These are phyloP conservation scores for Chiroxiphia lanceolata DNA, from an alignment of 2,797 vertebrate species.

Conservation along the genomic window DNA sequence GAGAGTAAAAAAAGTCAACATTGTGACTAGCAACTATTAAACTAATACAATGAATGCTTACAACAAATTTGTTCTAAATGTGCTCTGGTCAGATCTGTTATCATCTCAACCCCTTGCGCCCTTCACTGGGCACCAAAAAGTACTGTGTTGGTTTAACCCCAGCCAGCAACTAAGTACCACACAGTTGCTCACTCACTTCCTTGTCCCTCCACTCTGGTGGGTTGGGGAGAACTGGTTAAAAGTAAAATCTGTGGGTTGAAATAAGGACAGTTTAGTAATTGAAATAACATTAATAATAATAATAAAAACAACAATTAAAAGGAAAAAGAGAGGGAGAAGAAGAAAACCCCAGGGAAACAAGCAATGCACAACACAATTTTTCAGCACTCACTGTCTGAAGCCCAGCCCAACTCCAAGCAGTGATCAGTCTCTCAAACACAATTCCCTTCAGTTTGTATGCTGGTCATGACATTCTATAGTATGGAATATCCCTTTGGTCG, in stretches of 20 bases:
- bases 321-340: not conserved
- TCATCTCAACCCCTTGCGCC: rapidly evolving
- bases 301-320: not conserved
- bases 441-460: not conserved
- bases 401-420: not conserved
- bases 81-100: not conserved
- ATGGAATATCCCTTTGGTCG: not conserved
- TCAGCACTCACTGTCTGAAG: not conserved
- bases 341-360: not conserved
- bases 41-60: not conserved
- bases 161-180: not conserved
- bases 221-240: not conserved
- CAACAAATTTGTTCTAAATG: not conserved
- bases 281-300: not conserved
- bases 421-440: not conserved
- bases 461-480: not conserved
- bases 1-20: not conserved
- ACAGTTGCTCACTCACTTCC: not conserved
- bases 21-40: not conserved
- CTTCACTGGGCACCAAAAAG: not conserved
- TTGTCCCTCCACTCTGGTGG: not conserved
- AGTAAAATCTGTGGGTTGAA: not conserved
- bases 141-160: not conserved
- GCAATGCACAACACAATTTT: not conserved
- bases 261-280: not conserved